Evolutionary conservation across 2,888 invertebrate genomes (phyloP).

Genomic region (Octonoba sinensis): DNA sequence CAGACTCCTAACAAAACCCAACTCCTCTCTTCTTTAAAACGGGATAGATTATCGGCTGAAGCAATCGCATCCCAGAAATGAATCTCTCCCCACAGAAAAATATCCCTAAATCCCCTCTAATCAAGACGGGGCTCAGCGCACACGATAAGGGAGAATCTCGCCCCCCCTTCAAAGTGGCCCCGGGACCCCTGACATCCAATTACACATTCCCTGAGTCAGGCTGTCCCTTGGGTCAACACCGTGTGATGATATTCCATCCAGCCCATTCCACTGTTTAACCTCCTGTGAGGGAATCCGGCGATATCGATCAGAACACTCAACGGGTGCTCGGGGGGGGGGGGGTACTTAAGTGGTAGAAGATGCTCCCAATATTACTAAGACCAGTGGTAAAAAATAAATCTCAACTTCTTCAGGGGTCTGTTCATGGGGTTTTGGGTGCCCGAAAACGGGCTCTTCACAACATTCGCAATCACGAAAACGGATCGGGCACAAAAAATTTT

Average conservation of each 20-base stretch:
- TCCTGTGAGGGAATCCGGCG: not conserved
- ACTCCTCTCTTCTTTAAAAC: constrained; percentile 22
- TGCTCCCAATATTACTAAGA: no score
- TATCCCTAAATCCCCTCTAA: constrained; percentile 37
- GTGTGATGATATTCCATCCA: constrained; percentile 7
- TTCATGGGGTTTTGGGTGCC: no score
- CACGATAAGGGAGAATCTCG: constrained; percentile 54
- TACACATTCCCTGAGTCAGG: constrained; percentile 61
- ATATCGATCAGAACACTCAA: no score
- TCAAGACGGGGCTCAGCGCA: constrained; percentile 40
- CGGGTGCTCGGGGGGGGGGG: no score
- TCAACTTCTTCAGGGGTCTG: no score
- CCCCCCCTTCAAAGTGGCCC: constrained; percentile 32
- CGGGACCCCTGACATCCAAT: constrained; percentile 62
- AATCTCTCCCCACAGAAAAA: constrained; percentile 32
- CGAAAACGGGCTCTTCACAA: no score
- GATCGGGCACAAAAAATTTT: no score
- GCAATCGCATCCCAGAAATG: constrained; percentile 25
- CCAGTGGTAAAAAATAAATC: no score
- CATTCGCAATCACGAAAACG: no score
- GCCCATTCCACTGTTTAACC: constrained; percentile 22
- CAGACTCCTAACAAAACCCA: no score
- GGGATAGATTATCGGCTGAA: constrained; percentile 20
- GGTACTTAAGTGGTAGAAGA: no score
- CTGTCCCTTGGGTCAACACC: constrained; percentile 61